Evolutionary conservation across 1,140 invertebrate genomes (phyloP), one percentile per base, ranked within the genome.

Genomic region (Plutomurus gul): DNA sequence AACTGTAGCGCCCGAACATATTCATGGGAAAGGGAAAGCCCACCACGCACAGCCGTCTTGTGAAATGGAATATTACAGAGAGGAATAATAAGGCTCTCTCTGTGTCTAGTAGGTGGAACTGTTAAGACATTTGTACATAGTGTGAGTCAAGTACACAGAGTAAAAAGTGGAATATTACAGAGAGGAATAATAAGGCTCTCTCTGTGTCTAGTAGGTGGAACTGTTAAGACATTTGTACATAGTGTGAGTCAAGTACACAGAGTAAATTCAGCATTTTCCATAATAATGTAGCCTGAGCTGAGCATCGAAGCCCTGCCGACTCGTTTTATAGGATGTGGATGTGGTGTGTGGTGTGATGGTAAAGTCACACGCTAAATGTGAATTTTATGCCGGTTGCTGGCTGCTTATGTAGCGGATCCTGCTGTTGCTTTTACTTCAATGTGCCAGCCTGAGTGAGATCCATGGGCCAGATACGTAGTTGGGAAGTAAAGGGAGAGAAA

Each of bases 361-460:
- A n/a, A n/a, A n/a, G n/a, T 73, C 36, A 73, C 70, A 73, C 37
- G 70, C 36, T 73, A 73, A 46, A 73, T 73, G 70, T 25, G 70
- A 73, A 73, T 73, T 73, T 73, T 73, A 73, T 73, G 70, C 70
- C 22, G 70, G 70, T 46, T 65, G 30, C 56, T 65, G 56, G 27
- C 56, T 65, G 30, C 56, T 30, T 65, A 65, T 30, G 36, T 65
- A 33, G 56, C 56, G 56, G 36, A 65, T 65, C 56, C 56, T 65
- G 56, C 56, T 65, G 56, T 65, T 65, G 56, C 56, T 65, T 36
- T 65, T 65, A 65, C 25, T 30, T 65, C 27, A 13, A n/a, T 43
- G 39, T 43, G 39, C 11, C 11, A 43, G 39, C 39, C n/a, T 51
- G 27, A 60, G 33, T 16, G 49, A 60, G 51, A 60, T 60, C 25